Percentiles rank a stretch among this genome's conserved stretches.
Conservation (phyloP, 2,113 vertebrate species). For the Vicugna pacos region DNA sequence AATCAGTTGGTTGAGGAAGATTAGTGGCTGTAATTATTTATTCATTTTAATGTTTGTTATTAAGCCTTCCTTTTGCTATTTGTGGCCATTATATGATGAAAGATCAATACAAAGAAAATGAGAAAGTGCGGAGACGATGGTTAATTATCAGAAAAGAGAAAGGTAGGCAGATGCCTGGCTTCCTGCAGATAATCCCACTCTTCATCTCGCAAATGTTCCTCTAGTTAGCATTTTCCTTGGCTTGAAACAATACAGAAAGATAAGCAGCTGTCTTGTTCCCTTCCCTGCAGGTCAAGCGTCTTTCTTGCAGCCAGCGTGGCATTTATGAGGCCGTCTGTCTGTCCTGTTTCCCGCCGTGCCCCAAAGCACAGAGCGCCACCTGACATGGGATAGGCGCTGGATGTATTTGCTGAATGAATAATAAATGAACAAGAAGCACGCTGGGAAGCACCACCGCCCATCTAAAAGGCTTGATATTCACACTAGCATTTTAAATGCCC, state of each 20-base stretch:
- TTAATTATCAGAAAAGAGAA: slow-evolving; percentile 82
- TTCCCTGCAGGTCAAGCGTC: background rate
- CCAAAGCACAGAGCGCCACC: background rate
- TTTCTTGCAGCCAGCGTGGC: background rate
- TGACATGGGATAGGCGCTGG: background rate
- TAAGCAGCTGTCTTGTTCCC: background rate
- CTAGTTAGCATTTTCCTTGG: slow-evolving; percentile 46
- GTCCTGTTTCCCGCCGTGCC: background rate
- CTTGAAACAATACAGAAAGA: slow-evolving; percentile 48
- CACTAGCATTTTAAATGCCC: background rate
- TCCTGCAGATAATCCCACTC: slow-evolving; percentile 53
- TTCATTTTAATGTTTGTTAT: slow-evolving; percentile 88
- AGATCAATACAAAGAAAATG: slow-evolving; percentile 87
- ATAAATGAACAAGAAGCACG: background rate
- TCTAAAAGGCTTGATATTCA: background rate
- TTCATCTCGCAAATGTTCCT: slow-evolving; percentile 30
- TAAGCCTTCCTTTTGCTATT: slow-evolving; percentile 85
- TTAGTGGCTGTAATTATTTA: slow-evolving; percentile 88
- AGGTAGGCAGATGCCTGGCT: slow-evolving; percentile 37
- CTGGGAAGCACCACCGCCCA: background rate
- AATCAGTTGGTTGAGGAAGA: slow-evolving; percentile 85
- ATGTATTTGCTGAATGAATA: background rate
- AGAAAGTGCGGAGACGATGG: slow-evolving; percentile 82
- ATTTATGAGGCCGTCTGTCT: background rate
- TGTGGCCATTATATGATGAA: slow-evolving; percentile 85